Conservation (phyloP, 2,797 vertebrate species). For the Mus spretus region DNA sequence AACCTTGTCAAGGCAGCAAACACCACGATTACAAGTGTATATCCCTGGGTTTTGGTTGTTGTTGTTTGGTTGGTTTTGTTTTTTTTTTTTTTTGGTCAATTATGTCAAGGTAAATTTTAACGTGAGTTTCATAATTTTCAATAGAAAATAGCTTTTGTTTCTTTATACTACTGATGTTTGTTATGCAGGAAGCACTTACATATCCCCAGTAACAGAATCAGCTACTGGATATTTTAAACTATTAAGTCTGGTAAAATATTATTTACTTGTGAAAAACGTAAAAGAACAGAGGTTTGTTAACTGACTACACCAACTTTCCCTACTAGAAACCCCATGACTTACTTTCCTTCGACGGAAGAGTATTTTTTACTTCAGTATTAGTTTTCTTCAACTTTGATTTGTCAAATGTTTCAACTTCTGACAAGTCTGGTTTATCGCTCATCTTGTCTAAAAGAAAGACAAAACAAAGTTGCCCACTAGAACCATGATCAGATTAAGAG, state of each 20-base stretch:
- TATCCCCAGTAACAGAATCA: not conserved
- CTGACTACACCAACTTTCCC: constrained; percentile 7
- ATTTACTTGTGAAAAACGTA: constrained; percentile 29
- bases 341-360: constrained; percentile 91
- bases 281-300: constrained; percentile 54
- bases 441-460: constrained; percentile 84
- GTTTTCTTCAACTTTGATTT: constrained; percentile 91
- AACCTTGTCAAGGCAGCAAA: not conserved
- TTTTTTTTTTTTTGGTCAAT: not conserved
- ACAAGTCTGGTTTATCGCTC: constrained; percentile 91
- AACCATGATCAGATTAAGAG: constrained; percentile 20
- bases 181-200: constrained; percentile 9
- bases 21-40: constrained; percentile 14
- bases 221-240: constrained; percentile 45
- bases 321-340: constrained; percentile 68
- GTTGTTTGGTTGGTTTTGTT: too few relatives aligned
- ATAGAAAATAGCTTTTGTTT: constrained; percentile 10
- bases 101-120: constrained; percentile 57
- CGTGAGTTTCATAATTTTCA: constrained; percentile 52
- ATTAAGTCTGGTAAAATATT: constrained; percentile 21
- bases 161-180: not conserved
- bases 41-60: not conserved
- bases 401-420: constrained; percentile 90
- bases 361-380: constrained; percentile 91
- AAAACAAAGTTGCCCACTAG: not conserved